Evolutionary conservation across 2,888 invertebrate species (phyloP).

Genomic region (Limulus polyphemus): DNA sequence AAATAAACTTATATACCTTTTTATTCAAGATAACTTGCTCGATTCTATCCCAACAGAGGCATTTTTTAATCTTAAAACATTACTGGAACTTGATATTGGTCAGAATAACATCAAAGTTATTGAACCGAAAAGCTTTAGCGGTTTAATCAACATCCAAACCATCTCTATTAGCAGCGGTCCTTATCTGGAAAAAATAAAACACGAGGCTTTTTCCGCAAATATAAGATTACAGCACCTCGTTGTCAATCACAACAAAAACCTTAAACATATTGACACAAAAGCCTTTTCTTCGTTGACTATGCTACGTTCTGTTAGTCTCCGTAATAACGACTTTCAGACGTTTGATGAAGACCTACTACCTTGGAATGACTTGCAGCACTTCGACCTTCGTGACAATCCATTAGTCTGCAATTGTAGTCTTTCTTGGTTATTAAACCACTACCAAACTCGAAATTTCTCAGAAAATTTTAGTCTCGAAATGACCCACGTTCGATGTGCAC

Average conservation of each 20-base stretch:
- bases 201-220: slow-evolving; percentile 11
- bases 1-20: slow-evolving; percentile 46
- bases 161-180: neutral
- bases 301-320: slow-evolving; percentile 20
- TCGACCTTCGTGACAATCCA: slow-evolving; percentile 69
- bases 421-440: slow-evolving; percentile 50
- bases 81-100: neutral
- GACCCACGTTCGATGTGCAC: no score
- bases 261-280: slow-evolving; percentile 13
- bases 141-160: neutral
- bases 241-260: slow-evolving; percentile 17
- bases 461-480: no score
- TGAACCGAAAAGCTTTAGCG: neutral
- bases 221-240: slow-evolving; percentile 15
- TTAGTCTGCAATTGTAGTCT: slow-evolving; percentile 74
- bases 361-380: slow-evolving; percentile 54
- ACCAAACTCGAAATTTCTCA: slow-evolving; percentile 12
- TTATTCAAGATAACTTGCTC: neutral
- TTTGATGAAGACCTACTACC: slow-evolving; percentile 33
- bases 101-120: neutral
- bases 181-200: neutral
- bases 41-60: neutral
- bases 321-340: slow-evolving; percentile 22
- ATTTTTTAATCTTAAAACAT: neutral
- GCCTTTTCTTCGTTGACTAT: slow-evolving; percentile 18